A percentile compares a stretch with the other conserved stretches of the same genome.
Conservation (phyloP, 2,888 invertebrate genomes). For the Cataglyphis cursor region DNA sequence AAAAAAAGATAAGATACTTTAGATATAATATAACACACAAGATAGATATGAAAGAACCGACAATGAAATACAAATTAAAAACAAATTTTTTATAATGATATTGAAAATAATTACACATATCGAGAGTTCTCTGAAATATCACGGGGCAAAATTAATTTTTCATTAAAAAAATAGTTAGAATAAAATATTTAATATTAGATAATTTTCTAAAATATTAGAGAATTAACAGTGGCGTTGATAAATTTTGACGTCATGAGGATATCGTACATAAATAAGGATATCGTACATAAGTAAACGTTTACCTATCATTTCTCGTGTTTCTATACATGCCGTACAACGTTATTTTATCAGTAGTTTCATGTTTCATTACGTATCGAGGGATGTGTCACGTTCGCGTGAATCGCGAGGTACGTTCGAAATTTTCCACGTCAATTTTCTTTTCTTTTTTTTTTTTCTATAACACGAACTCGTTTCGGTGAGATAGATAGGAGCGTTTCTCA, state of each 20-base stretch:
- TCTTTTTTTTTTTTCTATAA: neutral
- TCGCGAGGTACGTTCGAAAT: neutral
- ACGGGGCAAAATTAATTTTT: neutral
- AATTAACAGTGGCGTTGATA: neutral
- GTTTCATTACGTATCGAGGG: neutral
- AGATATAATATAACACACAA: neutral
- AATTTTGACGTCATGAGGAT: neutral
- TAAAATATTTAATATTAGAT: neutral
- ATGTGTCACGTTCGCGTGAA: neutral
- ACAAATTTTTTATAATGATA: neutral
- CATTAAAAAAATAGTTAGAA: too few species aligned
- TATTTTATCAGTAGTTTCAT: neutral
- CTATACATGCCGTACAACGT: too few species aligned
- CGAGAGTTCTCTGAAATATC: neutral
- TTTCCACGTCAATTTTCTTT: neutral
- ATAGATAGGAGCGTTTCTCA: neutral
- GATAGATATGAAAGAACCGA: neutral
- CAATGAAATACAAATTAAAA: neutral
- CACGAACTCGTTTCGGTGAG: neutral
- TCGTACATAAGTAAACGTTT: neutral
- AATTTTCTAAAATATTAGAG: neutral
- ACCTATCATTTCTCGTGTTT: neutral
- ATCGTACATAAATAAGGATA: too few species aligned
- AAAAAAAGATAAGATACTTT: neutral
- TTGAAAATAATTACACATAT: neutral